Base-by-base conservation (phyloP, 1,140 invertebrate species). In the Helicoverpa armigera region DNA sequence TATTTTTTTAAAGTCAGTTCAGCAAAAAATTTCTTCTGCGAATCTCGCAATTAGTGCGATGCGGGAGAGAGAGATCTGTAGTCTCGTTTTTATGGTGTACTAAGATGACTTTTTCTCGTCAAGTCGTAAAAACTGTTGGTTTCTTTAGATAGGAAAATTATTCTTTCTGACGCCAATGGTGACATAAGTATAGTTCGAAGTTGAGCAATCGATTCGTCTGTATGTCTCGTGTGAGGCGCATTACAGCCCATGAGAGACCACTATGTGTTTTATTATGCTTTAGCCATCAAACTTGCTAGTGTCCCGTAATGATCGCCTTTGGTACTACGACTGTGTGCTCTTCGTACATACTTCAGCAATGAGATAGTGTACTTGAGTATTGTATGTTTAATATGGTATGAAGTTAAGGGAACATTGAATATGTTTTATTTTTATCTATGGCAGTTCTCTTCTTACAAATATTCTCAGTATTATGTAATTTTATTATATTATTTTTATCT, bases 21-120 rank as follows among this genome's bases (percentile, higher is more conserved):
- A 65, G 58, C 60, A 53, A 48, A 77, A 60, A 77, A 77, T 18
- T 23, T 61, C 16, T 51, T 35, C 23, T 77, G 29, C 60, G 60
- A 77, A 77, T 65, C 60, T 51, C 74, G 74, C 74, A 65, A 77
- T 77, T 77, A 77, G 60, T 31, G 74, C 60, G 60, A 77, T 65
- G 69, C 53, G 50, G 58, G 14, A 29, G 56, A 9, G 12, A 61
- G 16, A 69, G 16, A 50, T 50, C 43, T 72, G n/a, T 53, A 72
- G 69, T 18, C 69, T 72, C 7, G 4, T 9, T 54, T 54, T 54
- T 72, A 72, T 23, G 23, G 53, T 72, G 31, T 72, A 13, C 65
- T 23, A 2, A 69, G 10, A 69, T 69, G 43, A 69, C 10, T 72
- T 70, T 53, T 51, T 18, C 10, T 69, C 69, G 29, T 72, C 18